Percentiles rank a stretch among this genome's conserved stretches.
These are phyloP conservation scores for Cliona cf. orientalis DNA, from an alignment of 37 sponge, comb jelly and placozoan genomes.

Conservation along the genomic window DNA sequence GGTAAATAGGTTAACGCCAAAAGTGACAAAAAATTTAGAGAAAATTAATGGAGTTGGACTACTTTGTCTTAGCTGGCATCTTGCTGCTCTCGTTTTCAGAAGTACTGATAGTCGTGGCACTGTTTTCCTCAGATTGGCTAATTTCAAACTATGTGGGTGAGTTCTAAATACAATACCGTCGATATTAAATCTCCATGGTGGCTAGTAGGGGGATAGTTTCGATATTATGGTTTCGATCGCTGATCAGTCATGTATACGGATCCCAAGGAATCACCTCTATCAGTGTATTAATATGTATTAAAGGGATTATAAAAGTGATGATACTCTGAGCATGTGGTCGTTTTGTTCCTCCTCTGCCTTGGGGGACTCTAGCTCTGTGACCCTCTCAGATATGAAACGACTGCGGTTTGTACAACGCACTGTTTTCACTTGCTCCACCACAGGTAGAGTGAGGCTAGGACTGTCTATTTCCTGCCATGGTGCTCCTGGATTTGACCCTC, in stretches of 20 bases:
- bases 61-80: neutral
- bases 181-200: too few relatives aligned
- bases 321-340: too few relatives aligned
- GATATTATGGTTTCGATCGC: too few relatives aligned
- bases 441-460: slow-evolving; percentile 2
- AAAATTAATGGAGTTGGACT: neutral
- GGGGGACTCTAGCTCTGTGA: too few relatives aligned
- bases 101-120: neutral
- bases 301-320: too few relatives aligned
- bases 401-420: neutral
- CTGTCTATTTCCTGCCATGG: neutral
- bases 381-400: neutral
- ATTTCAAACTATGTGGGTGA: slow-evolving; percentile 7
- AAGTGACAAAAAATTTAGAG: neutral
- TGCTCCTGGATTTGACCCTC: neutral
- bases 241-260: too few relatives aligned
- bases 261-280: too few relatives aligned
- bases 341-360: too few relatives aligned
- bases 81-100: neutral
- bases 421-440: neutral
- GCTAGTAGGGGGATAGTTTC: too few relatives aligned
- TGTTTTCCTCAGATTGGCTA: slow-evolving; percentile 17
- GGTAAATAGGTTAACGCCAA: too few relatives aligned
- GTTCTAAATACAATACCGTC: too few relatives aligned
- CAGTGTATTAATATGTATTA: too few relatives aligned